Evolutionary conservation across 2,888 invertebrate species (phyloP), one percentile per base, ranked within the genome.

Genomic region (Apocheima hispidaria): DNA sequence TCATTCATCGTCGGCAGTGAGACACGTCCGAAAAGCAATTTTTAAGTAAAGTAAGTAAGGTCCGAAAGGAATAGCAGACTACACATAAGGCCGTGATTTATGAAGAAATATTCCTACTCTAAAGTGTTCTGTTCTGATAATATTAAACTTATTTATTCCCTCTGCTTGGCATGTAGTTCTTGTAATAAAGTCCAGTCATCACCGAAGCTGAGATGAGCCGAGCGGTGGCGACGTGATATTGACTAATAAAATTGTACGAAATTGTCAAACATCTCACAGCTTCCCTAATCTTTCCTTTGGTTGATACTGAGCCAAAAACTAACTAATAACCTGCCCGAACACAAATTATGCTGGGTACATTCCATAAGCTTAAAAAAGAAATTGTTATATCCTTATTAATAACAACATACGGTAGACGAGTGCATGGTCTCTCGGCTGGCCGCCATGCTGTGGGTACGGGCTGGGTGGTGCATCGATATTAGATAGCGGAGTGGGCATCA

Each of bases 401-500:
- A 20, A 26, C 3, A 56, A 93, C 94, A 94, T 92, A 95, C 96
- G 94, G 79, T 95, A 95, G 79, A 94, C 94, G 44, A 96, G 86
- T 49, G 94, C 94, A 68, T 95, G 94, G 72, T 96, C 95, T 64
- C 94, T 93, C 7, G 84, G 75, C 35, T 79, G 83, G 18, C 73
- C 75, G 66, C 94, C 71, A 59, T 93, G 79, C 79, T 93, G 79
- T 66, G 94, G 82, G 78, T 89, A 94, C 12, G 94, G 89, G 54
- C 93, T 94, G 20, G 93, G 92, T 16, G 93, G 93, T 2, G 94
- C 92, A 70, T 96, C 96, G 51, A 95, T 92, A 75, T 96, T 96
- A 72, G 96, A 95, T 48, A 96, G 87, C 0, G 96, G 96, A 0
- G 96, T 96, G 5, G 96, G 96, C 78, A 96, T 84, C 26, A 89